These are phyloP conservation scores for Watsonalla binaria DNA, from an alignment of 2,888 invertebrate genomes.

Conservation along the genomic window DNA sequence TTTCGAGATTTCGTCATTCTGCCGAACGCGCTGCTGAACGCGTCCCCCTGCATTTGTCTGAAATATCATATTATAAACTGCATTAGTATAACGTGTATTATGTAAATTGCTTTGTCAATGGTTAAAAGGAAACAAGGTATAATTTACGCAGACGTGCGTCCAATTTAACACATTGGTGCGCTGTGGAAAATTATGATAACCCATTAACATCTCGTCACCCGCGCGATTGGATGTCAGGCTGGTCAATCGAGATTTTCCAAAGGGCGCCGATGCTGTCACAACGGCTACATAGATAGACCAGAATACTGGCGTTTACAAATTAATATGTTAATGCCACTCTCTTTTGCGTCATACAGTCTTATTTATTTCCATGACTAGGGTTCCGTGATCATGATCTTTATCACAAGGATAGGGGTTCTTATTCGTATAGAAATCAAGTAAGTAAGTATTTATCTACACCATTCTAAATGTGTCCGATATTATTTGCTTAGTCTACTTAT, in stretches of 20 bases:
- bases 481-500: too few species aligned
- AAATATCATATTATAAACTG: background rate
- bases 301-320: slow-evolving; percentile 50
- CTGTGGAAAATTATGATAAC: slow-evolving; percentile 61
- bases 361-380: background rate
- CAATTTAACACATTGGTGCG: slow-evolving; percentile 46
- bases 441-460: too few species aligned
- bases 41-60: background rate
- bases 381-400: too few species aligned
- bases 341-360: slow-evolving; percentile 17
- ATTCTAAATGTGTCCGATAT: too few species aligned
- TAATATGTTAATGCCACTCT: slow-evolving; percentile 57
- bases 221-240: slow-evolving; percentile 54
- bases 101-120: slow-evolving; percentile 19
- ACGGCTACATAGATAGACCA: slow-evolving; percentile 23
- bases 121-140: slow-evolving; percentile 4
- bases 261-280: slow-evolving; percentile 22
- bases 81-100: slow-evolving; percentile 4
- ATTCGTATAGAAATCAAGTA: too few species aligned
- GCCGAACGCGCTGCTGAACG: background rate
- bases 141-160: slow-evolving; percentile 22
- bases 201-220: slow-evolving; percentile 63
- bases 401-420: too few species aligned
- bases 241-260: slow-evolving; percentile 50
- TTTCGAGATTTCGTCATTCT: background rate